Evolutionary conservation across 2,888 invertebrate species (phyloP), one percentile per base, ranked within the genome.

Genomic region (Heliconius cydno): DNA sequence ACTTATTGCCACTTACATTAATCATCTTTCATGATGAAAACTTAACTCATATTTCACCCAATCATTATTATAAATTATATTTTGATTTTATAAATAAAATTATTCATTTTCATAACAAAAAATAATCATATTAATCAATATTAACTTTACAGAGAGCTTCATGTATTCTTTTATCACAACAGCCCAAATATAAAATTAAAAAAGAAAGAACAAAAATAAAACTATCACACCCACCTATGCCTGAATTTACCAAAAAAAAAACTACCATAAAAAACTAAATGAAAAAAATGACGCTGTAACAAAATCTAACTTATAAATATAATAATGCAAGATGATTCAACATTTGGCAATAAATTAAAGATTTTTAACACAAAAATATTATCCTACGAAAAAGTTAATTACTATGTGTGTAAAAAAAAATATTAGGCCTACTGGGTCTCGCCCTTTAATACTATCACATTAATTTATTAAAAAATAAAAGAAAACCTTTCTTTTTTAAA

Each of bases 291-390:
- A n/a, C 60, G 77, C 65, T 60, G 60, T 75, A 79, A 80, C 75
- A 57, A 73, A 81, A 85, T 82, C 85, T 87, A 91, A 88, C 87
- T 91, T 91, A 88, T 60, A n/a, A 60, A 60, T 70, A 70, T 41
- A 88, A 84, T 90, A 89, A 87, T 83, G 86, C 89, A 88, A 89
- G 90, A 60, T 93, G 92, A 92, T 93, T 92, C 93, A 94, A 94
- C 94, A 94, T 94, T 94, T 94, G 94, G 93, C 93, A 94, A 94
- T 94, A 94, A 94, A 94, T 94, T 94, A 94, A 86, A 92, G 93
- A 91, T 90, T 92, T 60, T 93, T 92, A 93, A 92, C 91, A 92
- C 92, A 88, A 93, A 92, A 91, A 91, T 91, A 90, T 60, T 60
- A 90, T 88, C 90, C 90, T 90, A 91, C 90, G 87, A 87, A 85